Conservation (phyloP, 2,113 vertebrate genomes). For the Oxyruncus cristatus region DNA sequence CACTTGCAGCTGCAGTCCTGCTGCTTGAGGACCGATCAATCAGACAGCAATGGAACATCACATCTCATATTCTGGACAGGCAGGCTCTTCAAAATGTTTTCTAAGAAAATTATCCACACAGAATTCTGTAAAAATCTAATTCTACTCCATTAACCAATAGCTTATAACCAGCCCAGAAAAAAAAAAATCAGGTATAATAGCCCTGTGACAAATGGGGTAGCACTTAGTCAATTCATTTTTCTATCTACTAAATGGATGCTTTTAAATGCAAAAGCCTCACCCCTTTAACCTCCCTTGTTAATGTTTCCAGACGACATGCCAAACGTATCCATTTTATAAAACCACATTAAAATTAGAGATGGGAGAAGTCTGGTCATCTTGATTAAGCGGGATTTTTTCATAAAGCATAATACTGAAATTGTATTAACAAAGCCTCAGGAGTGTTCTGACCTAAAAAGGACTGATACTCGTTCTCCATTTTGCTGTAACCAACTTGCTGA, state of each 20-base stretch:
- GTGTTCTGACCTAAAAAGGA: background rate
- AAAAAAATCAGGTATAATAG: slow-evolving; percentile 31
- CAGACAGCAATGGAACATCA: slow-evolving; percentile 13
- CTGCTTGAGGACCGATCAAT: slow-evolving; percentile 27
- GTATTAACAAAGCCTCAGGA: background rate
- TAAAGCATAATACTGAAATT: background rate
- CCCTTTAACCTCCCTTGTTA: slow-evolving; percentile 17
- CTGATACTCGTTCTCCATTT: background rate
- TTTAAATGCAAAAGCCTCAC: slow-evolving; percentile 19
- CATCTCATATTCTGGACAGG: background rate
- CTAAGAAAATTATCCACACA: slow-evolving; percentile 51
- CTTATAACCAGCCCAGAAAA: slow-evolving; percentile 12
- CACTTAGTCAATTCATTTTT: slow-evolving; percentile 33
- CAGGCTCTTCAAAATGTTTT: slow-evolving; percentile 40
- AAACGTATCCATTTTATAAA: slow-evolving; percentile 14
- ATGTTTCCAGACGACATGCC: slow-evolving; percentile 13
- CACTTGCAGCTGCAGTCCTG: background rate
- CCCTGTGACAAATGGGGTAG: slow-evolving; percentile 21
- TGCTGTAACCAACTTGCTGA: background rate
- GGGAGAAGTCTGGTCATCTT: background rate
- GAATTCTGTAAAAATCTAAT: slow-evolving; percentile 63
- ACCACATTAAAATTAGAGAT: slow-evolving; percentile 6
- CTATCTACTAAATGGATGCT: background rate
- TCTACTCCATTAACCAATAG: slow-evolving; percentile 35
- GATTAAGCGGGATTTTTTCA: background rate